Evolutionary conservation across 1,140 invertebrate genomes (phyloP).

Genomic region (Stenopsyche tienmushanensis): DNA sequence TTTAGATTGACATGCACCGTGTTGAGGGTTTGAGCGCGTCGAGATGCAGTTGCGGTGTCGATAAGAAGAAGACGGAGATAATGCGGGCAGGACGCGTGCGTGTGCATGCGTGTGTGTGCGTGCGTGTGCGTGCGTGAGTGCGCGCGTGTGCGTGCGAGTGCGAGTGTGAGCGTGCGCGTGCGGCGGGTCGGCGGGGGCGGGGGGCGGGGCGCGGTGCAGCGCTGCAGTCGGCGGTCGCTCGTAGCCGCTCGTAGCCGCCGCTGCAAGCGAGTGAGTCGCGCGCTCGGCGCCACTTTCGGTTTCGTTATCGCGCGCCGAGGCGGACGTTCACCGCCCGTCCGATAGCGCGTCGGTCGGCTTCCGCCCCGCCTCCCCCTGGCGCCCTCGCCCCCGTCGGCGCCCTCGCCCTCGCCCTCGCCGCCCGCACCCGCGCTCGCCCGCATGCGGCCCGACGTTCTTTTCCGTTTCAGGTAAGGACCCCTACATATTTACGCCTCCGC

Average conservation of each 20-base stretch:
- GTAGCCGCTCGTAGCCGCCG: background rate
- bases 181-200: background rate
- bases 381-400: background rate
- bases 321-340: background rate
- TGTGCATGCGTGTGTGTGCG: background rate
- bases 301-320: background rate
- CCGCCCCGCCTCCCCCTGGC: background rate
- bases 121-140: conserved; percentile 2
- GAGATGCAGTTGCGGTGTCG: too few relatives aligned
- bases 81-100: background rate
- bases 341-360: background rate
- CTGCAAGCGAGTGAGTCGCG: background rate
- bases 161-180: background rate
- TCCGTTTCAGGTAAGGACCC: too few relatives aligned
- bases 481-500: too few relatives aligned
- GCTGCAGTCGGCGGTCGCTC: conserved; percentile 21
- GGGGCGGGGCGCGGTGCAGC: conserved; percentile 8
- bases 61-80: background rate
- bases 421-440: too few relatives aligned
- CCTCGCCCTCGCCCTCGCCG: background rate
- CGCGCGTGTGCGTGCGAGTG: background rate
- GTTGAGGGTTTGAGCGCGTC: too few relatives aligned
- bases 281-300: background rate
- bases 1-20: too few relatives aligned
- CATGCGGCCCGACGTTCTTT: too few relatives aligned